These are phyloP conservation scores for Rhea americana DNA, from an alignment of 2,113 vertebrate genomes.

Conservation along the genomic window DNA sequence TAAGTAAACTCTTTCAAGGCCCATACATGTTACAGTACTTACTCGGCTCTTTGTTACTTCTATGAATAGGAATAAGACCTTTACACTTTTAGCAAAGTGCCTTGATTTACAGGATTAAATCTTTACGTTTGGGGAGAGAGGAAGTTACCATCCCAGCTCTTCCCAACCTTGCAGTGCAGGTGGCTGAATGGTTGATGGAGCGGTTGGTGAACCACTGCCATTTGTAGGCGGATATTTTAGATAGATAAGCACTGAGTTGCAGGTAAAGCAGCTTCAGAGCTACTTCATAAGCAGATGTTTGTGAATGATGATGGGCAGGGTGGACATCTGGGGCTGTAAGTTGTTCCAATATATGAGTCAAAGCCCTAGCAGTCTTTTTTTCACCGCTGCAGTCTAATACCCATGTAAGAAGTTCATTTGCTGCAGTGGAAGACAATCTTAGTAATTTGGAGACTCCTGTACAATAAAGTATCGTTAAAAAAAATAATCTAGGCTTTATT, in stretches of 20 bases:
- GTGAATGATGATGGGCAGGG: not conserved
- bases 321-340: not conserved
- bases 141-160: constrained; percentile 41
- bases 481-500: not conserved
- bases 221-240: not conserved
- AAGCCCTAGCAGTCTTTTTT: not conserved
- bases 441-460: not conserved
- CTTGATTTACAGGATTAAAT: constrained; percentile 29
- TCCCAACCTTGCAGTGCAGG: constrained; percentile 5
- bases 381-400: not conserved
- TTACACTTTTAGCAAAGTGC: constrained; percentile 33
- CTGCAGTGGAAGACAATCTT: not conserved
- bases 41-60: constrained; percentile 42
- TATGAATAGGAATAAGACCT: constrained; percentile 52
- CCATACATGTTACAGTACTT: not conserved
- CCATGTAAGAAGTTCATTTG: not conserved
- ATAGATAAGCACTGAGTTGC: not conserved
- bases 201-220: not conserved
- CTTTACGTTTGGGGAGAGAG: not conserved
- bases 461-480: not conserved
- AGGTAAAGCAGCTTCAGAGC: not conserved
- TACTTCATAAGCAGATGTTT: not conserved
- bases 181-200: not conserved
- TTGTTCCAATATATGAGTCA: not conserved
- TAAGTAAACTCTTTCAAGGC: constrained; percentile 55